phyloP scores from a whole-genome alignment of 2,113 vertebrate species.

The Procavia capensis region DNA sequence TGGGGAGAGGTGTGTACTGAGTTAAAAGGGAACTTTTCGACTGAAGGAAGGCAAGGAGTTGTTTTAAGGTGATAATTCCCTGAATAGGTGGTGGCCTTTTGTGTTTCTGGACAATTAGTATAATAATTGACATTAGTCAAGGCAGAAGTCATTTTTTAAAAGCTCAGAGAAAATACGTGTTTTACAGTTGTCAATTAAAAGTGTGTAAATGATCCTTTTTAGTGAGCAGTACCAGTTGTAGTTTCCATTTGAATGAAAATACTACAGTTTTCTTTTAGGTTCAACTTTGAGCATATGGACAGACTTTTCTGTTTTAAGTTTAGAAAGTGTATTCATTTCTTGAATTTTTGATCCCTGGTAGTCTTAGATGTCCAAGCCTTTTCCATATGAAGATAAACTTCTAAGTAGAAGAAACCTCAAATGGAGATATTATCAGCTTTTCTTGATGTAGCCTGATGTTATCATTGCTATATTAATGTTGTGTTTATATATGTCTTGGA shows the following conservation, averaged over 20 bases:
- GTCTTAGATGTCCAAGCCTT: constrained; percentile 55
- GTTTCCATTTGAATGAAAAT: constrained; percentile 34
- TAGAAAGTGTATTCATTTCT: constrained; percentile 35
- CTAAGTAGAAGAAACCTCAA: constrained; percentile 58
- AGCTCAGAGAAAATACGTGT: background rate
- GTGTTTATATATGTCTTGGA: constrained; percentile 60
- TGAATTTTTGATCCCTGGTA: constrained; percentile 57
- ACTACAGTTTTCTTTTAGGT: background rate
- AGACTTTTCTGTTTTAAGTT: constrained; percentile 22
- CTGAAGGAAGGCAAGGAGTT: background rate
- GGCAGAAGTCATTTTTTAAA: background rate
- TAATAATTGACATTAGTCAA: constrained; percentile 15
- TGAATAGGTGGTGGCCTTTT: background rate
- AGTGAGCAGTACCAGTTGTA: background rate
- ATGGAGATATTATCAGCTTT: constrained; percentile 53
- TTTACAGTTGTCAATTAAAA: background rate
- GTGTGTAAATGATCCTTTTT: background rate
- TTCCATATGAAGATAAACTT: background rate
- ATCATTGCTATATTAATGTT: background rate
- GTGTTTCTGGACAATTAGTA: background rate
- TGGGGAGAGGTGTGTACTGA: background rate
- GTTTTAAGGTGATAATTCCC: background rate
- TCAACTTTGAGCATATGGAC: background rate
- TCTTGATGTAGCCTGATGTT: constrained; percentile 29
- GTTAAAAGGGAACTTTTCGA: background rate